Conservation (phyloP, 2,888 invertebrate species). For the Cheilosia grossa region DNA sequence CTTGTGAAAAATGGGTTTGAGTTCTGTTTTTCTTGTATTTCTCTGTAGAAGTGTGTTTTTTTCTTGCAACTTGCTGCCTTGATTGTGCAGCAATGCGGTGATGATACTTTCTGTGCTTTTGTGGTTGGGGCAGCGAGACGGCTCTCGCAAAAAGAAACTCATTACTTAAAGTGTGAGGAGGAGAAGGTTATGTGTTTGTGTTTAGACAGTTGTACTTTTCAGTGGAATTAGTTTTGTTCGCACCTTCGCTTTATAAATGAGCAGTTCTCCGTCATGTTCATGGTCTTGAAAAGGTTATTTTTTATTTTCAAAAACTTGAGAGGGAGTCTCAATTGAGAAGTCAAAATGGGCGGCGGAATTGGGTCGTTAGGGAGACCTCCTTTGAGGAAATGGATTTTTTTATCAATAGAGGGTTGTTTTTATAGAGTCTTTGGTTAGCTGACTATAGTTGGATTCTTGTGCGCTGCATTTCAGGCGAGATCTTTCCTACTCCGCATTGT, state of each 20-base stretch:
- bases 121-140: conserved; percentile 14
- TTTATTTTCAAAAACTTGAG: not conserved
- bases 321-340: not conserved
- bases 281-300: not conserved
- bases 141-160: conserved; percentile 53
- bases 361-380: too few relatives aligned
- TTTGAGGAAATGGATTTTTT: too few relatives aligned
- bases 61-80: conserved; percentile 34
- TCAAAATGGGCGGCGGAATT: not conserved
- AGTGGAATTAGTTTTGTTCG: conserved; percentile 67
- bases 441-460: too few relatives aligned
- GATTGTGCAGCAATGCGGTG: conserved; percentile 66
- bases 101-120: conserved; percentile 58
- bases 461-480: too few relatives aligned
- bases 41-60: not conserved
- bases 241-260: conserved; percentile 30
- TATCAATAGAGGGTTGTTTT: too few relatives aligned
- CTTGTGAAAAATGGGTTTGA: conserved; percentile 73
- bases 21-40: conserved; percentile 26
- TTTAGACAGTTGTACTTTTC: conserved; percentile 65
- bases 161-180: conserved; percentile 54
- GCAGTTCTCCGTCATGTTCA: conserved; percentile 20
- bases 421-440: too few relatives aligned
- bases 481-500: too few relatives aligned
- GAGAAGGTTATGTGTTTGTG: conserved; percentile 17